Evolutionary conservation across 2,113 vertebrate species (phyloP).

Genomic region (Bombycilla garrulus): DNA sequence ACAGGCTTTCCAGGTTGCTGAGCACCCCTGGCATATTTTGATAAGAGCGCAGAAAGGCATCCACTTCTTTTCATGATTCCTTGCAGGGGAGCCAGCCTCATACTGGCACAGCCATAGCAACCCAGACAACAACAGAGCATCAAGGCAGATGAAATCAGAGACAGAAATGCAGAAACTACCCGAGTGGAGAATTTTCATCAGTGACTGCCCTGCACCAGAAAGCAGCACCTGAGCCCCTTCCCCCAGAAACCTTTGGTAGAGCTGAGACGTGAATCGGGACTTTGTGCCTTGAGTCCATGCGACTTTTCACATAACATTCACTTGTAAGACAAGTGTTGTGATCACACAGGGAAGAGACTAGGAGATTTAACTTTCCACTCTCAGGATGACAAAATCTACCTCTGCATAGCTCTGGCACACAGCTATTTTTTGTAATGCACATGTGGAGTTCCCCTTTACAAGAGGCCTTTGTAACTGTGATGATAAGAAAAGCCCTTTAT

Average conservation of each 20-base stretch:
- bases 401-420: background rate
- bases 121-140: background rate
- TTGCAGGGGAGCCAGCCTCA: background rate
- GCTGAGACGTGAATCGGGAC: background rate
- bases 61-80: background rate
- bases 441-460: background rate
- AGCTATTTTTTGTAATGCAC: background rate
- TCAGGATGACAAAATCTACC: background rate
- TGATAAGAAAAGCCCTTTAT: background rate
- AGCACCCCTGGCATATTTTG: background rate
- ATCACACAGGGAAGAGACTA: background rate
- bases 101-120: background rate
- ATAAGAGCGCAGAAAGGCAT: background rate
- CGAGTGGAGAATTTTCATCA: background rate
- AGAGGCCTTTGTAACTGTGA: background rate
- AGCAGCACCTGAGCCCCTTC: background rate
- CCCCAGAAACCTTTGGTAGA: background rate
- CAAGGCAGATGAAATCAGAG: background rate
- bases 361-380: background rate
- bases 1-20: background rate
- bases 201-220: background rate
- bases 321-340: background rate
- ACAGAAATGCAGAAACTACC: background rate
- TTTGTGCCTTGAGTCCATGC: background rate
- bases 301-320: background rate